These are phyloP conservation scores for Campodea augens DNA, from an alignment of 1,140 invertebrate species.

Conservation along the genomic window DNA sequence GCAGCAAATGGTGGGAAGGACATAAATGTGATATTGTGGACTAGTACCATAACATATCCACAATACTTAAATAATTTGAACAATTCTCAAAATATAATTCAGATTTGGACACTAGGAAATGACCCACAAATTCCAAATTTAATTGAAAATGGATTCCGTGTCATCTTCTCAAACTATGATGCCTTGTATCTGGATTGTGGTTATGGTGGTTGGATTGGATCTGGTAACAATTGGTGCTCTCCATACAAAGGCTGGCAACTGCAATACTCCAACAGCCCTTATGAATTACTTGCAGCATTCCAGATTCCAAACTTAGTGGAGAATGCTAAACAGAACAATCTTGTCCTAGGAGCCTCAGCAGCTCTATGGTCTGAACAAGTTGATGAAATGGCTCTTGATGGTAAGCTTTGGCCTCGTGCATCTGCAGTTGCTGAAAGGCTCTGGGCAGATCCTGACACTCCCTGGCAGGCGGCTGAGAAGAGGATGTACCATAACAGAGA, in stretches of 20 bases:
- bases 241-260: slow-evolving; percentile 19
- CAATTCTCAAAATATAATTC: slow-evolving; percentile 15
- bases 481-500: slow-evolving; percentile 49
- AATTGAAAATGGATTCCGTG: slow-evolving; percentile 8
- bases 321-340: slow-evolving; percentile 15
- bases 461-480: slow-evolving; percentile 37
- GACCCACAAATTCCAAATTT: slow-evolving; percentile 2
- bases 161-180: slow-evolving; percentile 13
- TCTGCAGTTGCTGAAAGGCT: slow-evolving; percentile 21
- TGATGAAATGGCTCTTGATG: slow-evolving; percentile 19
- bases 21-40: slow-evolving; percentile 10
- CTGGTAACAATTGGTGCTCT: slow-evolving; percentile 13
- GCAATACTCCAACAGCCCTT: slow-evolving; percentile 16
- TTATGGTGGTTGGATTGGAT: slow-evolving; percentile 16
- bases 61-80: neutral
- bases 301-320: neutral
- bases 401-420: slow-evolving; percentile 15
- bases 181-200: slow-evolving; percentile 18
- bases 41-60: neutral
- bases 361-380: slow-evolving; percentile 63
- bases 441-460: slow-evolving; percentile 18
- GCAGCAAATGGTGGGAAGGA: slow-evolving; percentile 8
- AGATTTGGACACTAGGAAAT: slow-evolving; percentile 11
- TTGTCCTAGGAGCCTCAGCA: slow-evolving; percentile 47
- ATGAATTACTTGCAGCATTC: slow-evolving; percentile 10